Base-by-base conservation (phyloP, 1,140 invertebrate species). In the Teleogryllus occipitalis region DNA sequence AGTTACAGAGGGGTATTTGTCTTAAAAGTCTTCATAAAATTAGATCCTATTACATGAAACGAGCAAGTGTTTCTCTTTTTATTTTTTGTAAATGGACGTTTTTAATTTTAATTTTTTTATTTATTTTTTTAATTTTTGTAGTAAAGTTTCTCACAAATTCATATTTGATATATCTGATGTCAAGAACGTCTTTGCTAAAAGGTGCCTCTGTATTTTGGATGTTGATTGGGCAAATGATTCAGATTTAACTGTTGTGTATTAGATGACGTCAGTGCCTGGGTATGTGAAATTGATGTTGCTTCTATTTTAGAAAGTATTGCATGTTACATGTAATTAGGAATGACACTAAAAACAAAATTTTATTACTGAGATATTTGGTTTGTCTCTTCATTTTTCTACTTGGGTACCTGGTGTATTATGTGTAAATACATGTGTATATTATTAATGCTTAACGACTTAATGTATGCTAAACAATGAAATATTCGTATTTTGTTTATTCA, bases 341-440 rank as follows among this genome's bases (percentile, higher is more conserved):
- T 14, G 54, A 14, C 18, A 18, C 54, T 65, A 39, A 39, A 39
- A 39, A 39, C 27, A 39, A 39, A 39, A 39, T 39, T 39, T 39
- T 39, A 39, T 39, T 39, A 39, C 27, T 7, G 10, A 14, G 54
- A 65, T 65, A 14, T 65, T 65, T 65, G 54, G 18, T 65, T 10
- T 65, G 54, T 65, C 10, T 14, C 18, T 65, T 39, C 27, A 39
- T 65, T 65, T 65, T 65, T 65, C 54, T 65, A 65, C 54, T 65
- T 65, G 54, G 54, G 54, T 65, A 65, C 54, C 54, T 65, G 54
- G 54, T 65, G 54, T 65, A 65, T 65, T 65, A 65, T 65, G 54
- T 65, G 54, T 65, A 65, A 65, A 65, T 18, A 65, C 54, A 65
- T 65, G 54, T 65, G 18, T 65, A 65, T 14, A 14, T 14, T 65